Evolutionary conservation across 2,113 vertebrate genomes (phyloP).

Genomic region (Emydocephalus ijimae): DNA sequence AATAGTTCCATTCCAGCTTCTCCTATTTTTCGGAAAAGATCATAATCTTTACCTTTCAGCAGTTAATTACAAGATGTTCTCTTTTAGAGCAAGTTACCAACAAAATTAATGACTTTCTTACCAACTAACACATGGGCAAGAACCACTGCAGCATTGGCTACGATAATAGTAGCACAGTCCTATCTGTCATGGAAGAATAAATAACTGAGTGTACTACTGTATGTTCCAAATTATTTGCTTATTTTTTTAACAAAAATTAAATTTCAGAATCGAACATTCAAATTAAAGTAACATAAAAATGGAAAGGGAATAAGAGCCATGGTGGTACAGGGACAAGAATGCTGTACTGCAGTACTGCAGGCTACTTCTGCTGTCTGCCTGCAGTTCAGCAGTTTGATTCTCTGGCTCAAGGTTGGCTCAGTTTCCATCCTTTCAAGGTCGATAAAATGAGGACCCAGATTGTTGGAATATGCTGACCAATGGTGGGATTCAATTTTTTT

Average conservation of each 20-base stretch:
- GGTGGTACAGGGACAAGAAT: too few relatives aligned
- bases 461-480: too few relatives aligned
- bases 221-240: not conserved
- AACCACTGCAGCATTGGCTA: not conserved
- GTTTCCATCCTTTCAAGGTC: too few relatives aligned
- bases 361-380: too few relatives aligned
- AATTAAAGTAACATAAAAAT: not conserved
- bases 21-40: not conserved
- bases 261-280: not conserved
- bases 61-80: not conserved
- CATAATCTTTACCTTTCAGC: not conserved
- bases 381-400: too few relatives aligned
- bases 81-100: not conserved
- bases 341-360: too few relatives aligned
- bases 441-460: too few relatives aligned
- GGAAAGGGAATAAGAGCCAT: not conserved
- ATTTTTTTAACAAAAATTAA: not conserved
- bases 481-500: too few relatives aligned
- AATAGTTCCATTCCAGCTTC: not conserved
- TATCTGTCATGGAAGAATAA: not conserved
- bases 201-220: not conserved
- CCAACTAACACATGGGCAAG: not conserved
- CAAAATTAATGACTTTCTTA: not conserved
- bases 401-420: too few relatives aligned
- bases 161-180: not conserved